Evolutionary conservation across 2,113 vertebrate genomes (phyloP).

Genomic region (Centropus bengalensis): DNA sequence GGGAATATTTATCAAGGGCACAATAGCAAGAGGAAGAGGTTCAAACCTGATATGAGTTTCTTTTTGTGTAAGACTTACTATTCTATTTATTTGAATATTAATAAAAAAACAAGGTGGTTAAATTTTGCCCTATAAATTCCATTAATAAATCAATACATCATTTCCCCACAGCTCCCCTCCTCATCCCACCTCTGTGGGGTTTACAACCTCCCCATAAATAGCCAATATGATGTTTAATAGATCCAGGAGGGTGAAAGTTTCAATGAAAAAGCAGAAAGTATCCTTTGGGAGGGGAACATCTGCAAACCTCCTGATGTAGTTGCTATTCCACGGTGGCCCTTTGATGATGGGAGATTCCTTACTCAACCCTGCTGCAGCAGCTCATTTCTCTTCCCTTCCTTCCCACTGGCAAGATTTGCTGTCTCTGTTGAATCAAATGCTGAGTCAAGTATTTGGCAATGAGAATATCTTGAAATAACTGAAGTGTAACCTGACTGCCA

Average conservation of each 20-base stretch:
- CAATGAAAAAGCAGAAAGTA: background rate
- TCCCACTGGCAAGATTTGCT: background rate
- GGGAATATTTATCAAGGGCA: conserved; percentile 21
- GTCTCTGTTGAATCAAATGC: background rate
- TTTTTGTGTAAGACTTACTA: background rate
- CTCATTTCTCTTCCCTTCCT: background rate
- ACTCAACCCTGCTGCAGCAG: background rate
- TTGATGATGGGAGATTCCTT: fast-evolving
- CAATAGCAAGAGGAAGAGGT: background rate
- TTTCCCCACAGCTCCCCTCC: background rate
- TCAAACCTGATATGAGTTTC: background rate
- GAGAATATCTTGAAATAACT: conserved; percentile 21
- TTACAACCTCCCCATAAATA: background rate
- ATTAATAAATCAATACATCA: background rate
- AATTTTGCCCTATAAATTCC: background rate
- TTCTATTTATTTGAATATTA: background rate
- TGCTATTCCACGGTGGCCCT: background rate
- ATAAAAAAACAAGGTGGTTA: background rate
- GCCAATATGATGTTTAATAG: background rate
- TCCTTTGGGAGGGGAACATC: background rate
- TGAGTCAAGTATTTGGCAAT: background rate
- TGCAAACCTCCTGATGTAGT: background rate
- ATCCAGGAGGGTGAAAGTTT: background rate
- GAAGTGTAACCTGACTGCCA: background rate
- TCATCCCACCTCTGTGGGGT: background rate